These are phyloP conservation scores for Pyxicephalus adspersus DNA, from an alignment of 2,113 vertebrate species.

Conservation along the genomic window DNA sequence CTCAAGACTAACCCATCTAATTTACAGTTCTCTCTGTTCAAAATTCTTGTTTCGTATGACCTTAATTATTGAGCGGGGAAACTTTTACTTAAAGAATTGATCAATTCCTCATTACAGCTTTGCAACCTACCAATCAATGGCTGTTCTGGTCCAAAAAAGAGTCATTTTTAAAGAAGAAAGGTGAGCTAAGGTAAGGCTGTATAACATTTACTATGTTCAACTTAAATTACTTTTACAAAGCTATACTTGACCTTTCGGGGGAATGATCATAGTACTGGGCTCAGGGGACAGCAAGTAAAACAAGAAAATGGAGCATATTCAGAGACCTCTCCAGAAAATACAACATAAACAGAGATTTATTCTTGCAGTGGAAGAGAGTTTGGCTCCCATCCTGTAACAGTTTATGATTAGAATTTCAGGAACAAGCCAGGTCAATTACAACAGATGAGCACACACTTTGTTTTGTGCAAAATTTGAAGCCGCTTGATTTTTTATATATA, in stretches of 20 bases:
- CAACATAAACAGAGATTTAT: conserved; percentile 25
- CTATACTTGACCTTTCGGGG: conserved; percentile 38
- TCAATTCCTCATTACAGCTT: conserved; percentile 51
- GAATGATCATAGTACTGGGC: conserved; percentile 32
- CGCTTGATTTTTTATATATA: no score
- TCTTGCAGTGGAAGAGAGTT: conserved; percentile 9
- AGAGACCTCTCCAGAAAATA: conserved; percentile 35
- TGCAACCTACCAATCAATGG: conserved; percentile 52
- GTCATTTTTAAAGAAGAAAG: neutral
- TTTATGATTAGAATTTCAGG: conserved; percentile 25
- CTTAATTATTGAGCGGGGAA: conserved; percentile 50
- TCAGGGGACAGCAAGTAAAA: conserved; percentile 32
- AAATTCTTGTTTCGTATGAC: conserved; percentile 35
- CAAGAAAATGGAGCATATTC: conserved; percentile 28
- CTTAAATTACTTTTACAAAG: conserved; percentile 49
- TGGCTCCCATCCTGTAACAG: conserved; percentile 12
- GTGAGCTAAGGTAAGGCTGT: conserved; percentile 39
- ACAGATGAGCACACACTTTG: conserved; percentile 6
- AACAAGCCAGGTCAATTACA: conserved; percentile 13
- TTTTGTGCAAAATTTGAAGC: neutral
- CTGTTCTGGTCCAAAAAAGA: conserved; percentile 26
- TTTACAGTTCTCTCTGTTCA: conserved; percentile 42
- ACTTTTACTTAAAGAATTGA: conserved; percentile 36
- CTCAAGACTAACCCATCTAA: conserved; percentile 10
- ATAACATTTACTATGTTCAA: conserved; percentile 42